These are phyloP conservation scores for Tenualosa thibaudeaui DNA, from an alignment of 2,797 vertebrate species.

Conservation along the genomic window DNA sequence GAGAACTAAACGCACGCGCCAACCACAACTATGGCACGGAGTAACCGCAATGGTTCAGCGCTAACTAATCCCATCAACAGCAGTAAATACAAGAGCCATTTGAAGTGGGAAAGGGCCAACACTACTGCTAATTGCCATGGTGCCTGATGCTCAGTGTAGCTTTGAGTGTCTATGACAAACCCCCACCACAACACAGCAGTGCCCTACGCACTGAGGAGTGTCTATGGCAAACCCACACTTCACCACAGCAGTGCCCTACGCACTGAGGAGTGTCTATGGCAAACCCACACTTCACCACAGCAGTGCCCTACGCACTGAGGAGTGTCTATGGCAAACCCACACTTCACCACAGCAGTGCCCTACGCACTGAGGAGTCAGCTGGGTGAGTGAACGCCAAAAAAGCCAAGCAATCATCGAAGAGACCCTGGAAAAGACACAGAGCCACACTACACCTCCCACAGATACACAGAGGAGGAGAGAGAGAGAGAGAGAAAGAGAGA, in stretches of 20 bases:
- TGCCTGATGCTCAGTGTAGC: background rate
- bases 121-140: background rate
- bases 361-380: background rate
- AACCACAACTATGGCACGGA: background rate
- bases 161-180: background rate
- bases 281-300: background rate
- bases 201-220: no score
- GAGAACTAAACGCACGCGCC: background rate
- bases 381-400: background rate
- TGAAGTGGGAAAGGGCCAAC: background rate
- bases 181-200: background rate
- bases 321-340: no score
- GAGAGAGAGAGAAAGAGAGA: background rate
- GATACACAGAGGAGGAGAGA: background rate
- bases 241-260: no score
- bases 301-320: no score
- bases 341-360: background rate
- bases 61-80: background rate
- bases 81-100: background rate
- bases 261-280: background rate
- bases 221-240: no score
- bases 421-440: background rate
- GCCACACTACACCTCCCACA: background rate
- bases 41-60: background rate
- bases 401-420: background rate